Evolutionary conservation across 2,113 vertebrate genomes (phyloP).

Genomic region (Columbina picui): DNA sequence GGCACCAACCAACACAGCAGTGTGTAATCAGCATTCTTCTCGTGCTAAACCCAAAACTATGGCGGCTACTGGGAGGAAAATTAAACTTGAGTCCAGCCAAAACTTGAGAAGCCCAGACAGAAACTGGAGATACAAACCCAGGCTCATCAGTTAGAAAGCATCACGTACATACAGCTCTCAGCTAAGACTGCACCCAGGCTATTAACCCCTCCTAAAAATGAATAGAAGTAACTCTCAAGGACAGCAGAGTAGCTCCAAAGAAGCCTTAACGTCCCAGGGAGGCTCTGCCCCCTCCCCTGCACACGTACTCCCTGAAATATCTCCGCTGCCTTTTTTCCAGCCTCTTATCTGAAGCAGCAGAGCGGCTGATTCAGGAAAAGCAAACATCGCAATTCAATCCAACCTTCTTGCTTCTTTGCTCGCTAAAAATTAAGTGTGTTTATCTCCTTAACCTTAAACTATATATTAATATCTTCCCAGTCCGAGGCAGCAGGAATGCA

Average conservation of each 20-base stretch:
- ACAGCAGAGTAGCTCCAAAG: not conserved
- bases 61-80: no score
- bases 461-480: not conserved
- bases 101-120: not conserved
- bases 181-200: not conserved
- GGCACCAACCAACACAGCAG: no score
- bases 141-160: not conserved
- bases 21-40: no score
- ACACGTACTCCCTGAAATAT: not conserved
- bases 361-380: not conserved
- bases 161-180: not conserved
- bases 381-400: not conserved
- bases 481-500: rapidly evolving
- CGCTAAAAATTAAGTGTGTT: not conserved
- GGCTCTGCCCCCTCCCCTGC: not conserved
- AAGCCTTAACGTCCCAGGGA: not conserved
- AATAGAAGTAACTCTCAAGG: not conserved
- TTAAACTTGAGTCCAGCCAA: no score
- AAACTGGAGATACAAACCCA: not conserved
- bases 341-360: not conserved
- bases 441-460: not conserved
- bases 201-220: not conserved
- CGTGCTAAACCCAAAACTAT: no score
- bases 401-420: not conserved
- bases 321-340: not conserved